Base-by-base conservation (phyloP, 2,888 invertebrate genomes). In the Sclerodermus sp. region DNA sequence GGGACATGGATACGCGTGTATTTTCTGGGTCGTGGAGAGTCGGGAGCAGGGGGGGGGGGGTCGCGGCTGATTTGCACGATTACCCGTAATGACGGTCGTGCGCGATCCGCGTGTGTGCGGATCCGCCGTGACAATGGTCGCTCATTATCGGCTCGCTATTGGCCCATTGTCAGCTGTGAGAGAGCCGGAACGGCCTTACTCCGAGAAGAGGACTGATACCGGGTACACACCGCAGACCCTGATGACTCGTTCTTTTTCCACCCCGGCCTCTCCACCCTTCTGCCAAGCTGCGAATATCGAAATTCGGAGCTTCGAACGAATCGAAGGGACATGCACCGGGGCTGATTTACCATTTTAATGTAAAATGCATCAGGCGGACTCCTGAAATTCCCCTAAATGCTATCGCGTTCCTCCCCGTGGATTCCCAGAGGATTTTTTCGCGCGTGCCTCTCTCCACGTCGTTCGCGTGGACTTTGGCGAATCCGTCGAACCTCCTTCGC, bases 71-170 rank as follows among this genome's bases (percentile, higher is more conserved):
- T 70, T 68, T 62, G 68, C 61, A 60, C 65, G 69, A 73, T 73
- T 73, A 72, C 71, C 70, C 68, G 68, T 72, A 72, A 72, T 72
- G 70, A 71, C 60, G 66, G 64, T 47, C 46, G 43, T 39, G 13
- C 47, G 37, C 34, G 42, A 38, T 13, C 34, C 64, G 69, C 66
- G 65, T 60, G 68, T 67, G 57, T 57, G 66, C 66, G 54, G 58
- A 59, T 62, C 69, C 50, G 55, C 56, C 18, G 30, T 14, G 68
- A 72, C 71, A 71, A 72, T 72, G 69, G 68, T 60, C 64, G 68
- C 68, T 71, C 71, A 72, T 72, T 72, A 72, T 72, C 74, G 72
- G 70, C 68, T 71, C 66, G 69, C 70, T 71, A 75, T 74, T 75
- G 73, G 75, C 72, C 75, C 68, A 76, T 76, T 73, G 73, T 76